Percentiles rank a stretch among this genome's conserved stretches.
Evolutionary conservation across 2,797 vertebrate genomes (phyloP).

Genomic region (Falco novaeseelandiae): DNA sequence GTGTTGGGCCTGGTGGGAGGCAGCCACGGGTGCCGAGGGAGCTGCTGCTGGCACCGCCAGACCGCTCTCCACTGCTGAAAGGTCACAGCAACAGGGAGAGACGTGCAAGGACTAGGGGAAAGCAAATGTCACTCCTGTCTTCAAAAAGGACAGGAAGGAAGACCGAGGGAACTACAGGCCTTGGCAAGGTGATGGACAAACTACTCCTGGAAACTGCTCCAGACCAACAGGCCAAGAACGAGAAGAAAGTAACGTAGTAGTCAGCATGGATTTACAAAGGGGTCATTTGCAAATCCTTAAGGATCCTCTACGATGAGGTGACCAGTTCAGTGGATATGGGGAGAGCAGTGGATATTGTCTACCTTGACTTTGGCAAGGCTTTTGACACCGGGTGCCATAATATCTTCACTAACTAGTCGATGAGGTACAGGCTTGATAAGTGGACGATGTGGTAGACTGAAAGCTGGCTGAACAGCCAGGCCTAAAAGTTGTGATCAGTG

Average conservation of each 20-base stretch:
- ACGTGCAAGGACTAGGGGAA: not conserved
- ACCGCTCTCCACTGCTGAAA: fast-evolving
- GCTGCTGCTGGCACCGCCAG: fast-evolving
- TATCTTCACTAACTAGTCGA: not conserved
- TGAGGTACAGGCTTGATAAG: not conserved
- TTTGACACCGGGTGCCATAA: not conserved
- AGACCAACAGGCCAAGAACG: not conserved
- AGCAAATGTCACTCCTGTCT: not conserved
- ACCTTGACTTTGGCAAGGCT: not conserved
- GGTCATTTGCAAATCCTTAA: not conserved
- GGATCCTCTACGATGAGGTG: not conserved
- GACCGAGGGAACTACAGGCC: fast-evolving
- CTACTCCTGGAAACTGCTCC: not conserved
- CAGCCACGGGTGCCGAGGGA: not conserved
- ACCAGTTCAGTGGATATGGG: not conserved
- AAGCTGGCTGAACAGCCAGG: not conserved
- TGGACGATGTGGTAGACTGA: not conserved
- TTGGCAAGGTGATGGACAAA: not conserved
- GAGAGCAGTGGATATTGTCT: not conserved
- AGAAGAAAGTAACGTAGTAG: not conserved
- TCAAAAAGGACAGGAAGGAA: not conserved
- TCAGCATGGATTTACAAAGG: not conserved
- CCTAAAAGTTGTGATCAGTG: not conserved
- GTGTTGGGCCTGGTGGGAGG: not conserved
- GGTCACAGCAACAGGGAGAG: not conserved